Conservation (phyloP, 2,797 vertebrate species). For the Myotis planiceps region DNA sequence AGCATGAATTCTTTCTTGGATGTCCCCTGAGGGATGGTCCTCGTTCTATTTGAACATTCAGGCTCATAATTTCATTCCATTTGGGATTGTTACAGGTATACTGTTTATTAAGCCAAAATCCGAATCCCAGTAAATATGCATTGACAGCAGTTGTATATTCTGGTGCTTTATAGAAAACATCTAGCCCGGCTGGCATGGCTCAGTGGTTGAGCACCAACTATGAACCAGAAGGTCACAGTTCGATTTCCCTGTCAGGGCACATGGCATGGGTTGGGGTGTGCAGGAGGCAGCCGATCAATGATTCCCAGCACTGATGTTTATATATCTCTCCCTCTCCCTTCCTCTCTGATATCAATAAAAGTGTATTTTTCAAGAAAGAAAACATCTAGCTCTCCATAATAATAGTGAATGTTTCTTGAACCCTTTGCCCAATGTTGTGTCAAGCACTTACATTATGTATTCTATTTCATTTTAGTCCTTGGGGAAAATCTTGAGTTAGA, state of each 20-base stretch:
- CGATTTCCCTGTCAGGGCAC: no score
- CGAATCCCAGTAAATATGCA: not conserved
- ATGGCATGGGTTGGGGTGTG: no score
- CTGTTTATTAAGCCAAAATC: not conserved
- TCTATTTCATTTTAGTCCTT: constrained; percentile 27
- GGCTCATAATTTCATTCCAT: not conserved
- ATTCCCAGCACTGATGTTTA: no score
- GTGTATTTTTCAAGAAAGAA: not conserved
- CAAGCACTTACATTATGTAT: not conserved
- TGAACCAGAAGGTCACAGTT: no score
- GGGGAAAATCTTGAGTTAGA: not conserved
- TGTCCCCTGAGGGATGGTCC: not conserved
- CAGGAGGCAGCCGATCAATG: no score
- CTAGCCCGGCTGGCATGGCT: not conserved
- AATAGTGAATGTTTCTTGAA: not conserved
- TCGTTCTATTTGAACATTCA: not conserved
- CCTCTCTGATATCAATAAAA: no score
- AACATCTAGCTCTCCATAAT: not conserved
- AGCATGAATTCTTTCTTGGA: not conserved
- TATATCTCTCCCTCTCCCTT: no score
- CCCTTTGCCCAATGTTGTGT: not conserved
- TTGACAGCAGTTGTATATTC: not conserved
- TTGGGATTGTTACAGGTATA: not conserved
- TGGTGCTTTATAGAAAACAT: not conserved
- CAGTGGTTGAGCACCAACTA: no score